Base-by-base conservation (phyloP, 2,888 invertebrate genomes). In the Drosophila pseudotalamancana region DNA sequence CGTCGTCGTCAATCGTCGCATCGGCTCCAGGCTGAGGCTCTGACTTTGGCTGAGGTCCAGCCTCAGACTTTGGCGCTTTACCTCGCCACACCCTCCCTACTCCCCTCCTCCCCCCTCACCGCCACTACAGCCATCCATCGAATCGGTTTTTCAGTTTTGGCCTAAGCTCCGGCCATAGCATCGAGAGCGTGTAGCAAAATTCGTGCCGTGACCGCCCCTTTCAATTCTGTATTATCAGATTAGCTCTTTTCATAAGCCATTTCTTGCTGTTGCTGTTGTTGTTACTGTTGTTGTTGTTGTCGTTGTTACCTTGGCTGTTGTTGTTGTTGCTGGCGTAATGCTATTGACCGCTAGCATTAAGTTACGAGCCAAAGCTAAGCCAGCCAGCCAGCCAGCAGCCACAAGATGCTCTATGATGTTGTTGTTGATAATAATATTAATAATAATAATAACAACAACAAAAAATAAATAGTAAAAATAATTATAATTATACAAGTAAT, bases 141-240 rank as follows among this genome's bases (percentile, higher is more conserved):
- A 12, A 12, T 39, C 39, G 46, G 25, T 27, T 37, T 25, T 25
- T 14, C n/a, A 25, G 55, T 37, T 45, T 34, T 19, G 43, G 32
- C 6, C 45, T 63, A 69, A 57, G 56, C 69, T 72, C 59, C 42
- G 25, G 43, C 76, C 66, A 76, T 72, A 69, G 74, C 63, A 82
- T 77, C 72, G 59, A 74, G 75, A 81, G 78, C 79, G 82, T 83
- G 81, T 81, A 82, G 77, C 69, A 53, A 60, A 88, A 88, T 85
- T 88, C 88, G 88, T 88, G 88, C 86, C 74, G 77, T 79, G 77
- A 84, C 86, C 88, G 88, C 88, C 88, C 88, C 87, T 88, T 88
- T 82, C 81, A 88, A 87, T 88, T 80, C 84, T 85, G 81, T 87
- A 83, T 83, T 87, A 88, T 88, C 88, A 84, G 88, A 88, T 88